Evolutionary conservation across 2,888 invertebrate genomes (phyloP), one percentile per base, ranked within the genome.

Genomic region (Diadegma fenestrale): DNA sequence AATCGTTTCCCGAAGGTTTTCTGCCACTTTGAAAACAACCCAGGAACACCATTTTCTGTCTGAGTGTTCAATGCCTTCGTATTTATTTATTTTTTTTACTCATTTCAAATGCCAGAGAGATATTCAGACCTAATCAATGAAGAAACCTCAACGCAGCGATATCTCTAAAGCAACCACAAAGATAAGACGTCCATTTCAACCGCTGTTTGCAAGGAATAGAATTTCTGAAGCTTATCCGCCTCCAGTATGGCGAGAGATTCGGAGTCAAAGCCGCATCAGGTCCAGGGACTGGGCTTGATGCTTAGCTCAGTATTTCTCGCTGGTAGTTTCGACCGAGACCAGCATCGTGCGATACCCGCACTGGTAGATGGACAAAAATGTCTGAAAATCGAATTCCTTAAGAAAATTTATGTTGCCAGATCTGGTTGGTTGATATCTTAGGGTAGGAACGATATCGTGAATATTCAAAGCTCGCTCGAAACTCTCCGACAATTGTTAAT

Each of bases 251-350:
- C 22, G 64, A 66, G 64, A 66, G 43, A 73, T 78, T 82, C 73
- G 45, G 68, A 72, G 26, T 72, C 82, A 78, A 82, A 82, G 78
- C 72, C 58, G 61, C 72, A 68, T 82, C 78, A 72, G 33, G 66
- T 54, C 66, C 71, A 54, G 22, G 43, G 54, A n/a, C 63, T 71
- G 51, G 48, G 51, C 48, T 41, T 54, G 77, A 76, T 82, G 30
- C 82, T 63, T 51, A 22, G 63, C 64, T 33, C 51, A 43, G 30
- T 22, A 26, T 48, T 72, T 80, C 63, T 17, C 37, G n/a, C 19
- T 51, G 26, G 2, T 1, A 54, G 45, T 26, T 6, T 43, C 19
- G 54, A 45, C 26, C 68, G 37, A 43, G 41, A 64, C 64, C 63
- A 79, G 63, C 63, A 63, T 61, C 26, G 58, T 45, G 58, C 37